Conservation (phyloP, 2,797 vertebrate genomes). For the Trachurus trachurus region DNA sequence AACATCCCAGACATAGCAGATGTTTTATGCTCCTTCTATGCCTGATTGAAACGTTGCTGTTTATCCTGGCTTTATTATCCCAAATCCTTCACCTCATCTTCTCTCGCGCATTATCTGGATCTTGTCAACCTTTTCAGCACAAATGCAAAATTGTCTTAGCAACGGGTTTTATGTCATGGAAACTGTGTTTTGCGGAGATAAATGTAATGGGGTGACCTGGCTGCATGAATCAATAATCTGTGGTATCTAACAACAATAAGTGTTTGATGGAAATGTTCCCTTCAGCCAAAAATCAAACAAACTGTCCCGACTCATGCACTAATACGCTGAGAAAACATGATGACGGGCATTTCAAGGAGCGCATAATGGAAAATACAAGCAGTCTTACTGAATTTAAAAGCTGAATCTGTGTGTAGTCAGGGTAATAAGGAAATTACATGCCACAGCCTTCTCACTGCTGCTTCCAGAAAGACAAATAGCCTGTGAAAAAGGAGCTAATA, state of each 20-base stretch:
- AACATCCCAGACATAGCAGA: constrained; percentile 16
- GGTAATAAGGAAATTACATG: constrained; percentile 13
- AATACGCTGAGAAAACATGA: constrained; percentile 30
- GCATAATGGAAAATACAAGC: constrained; percentile 22
- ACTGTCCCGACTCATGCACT: constrained; percentile 9
- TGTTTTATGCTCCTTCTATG: not conserved
- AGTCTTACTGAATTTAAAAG: constrained; percentile 25
- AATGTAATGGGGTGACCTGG: constrained; percentile 47
- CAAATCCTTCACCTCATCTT: constrained; percentile 4
- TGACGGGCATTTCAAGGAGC: constrained; percentile 29
- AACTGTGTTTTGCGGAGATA: constrained; percentile 62
- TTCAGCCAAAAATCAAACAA: constrained; percentile 47
- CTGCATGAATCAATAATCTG: constrained; percentile 61
- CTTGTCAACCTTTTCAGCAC: constrained; percentile 55
- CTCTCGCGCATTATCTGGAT: constrained; percentile 44
- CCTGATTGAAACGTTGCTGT: constrained; percentile 12
- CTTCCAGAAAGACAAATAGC: constrained; percentile 23
- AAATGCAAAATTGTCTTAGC: constrained; percentile 54
- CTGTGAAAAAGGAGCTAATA: constrained; percentile 21
- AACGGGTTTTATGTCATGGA: constrained; percentile 56
- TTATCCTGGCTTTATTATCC: constrained; percentile 37
- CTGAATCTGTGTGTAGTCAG: constrained; percentile 3
- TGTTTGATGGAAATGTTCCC: constrained; percentile 48
- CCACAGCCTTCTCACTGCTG: not conserved
- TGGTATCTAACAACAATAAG: constrained; percentile 8